Evolutionary conservation across 1,140 invertebrate species (phyloP), one percentile per base, ranked within the genome.

Genomic region (Vollenhovia emeryi): DNA sequence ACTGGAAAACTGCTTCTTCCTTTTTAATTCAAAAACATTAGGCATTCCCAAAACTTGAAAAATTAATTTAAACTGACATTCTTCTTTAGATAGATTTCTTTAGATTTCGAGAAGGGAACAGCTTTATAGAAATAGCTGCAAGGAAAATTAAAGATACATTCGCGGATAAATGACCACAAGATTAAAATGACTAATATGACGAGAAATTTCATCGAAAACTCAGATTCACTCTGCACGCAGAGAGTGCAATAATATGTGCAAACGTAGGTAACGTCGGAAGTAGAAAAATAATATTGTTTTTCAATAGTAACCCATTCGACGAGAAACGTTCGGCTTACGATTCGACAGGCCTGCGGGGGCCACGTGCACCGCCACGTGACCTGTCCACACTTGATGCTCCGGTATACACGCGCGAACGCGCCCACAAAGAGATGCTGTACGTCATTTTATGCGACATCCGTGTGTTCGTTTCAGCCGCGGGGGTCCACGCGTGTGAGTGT

Each of bases 231-330:
- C 1, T 21, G 3, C 36, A 43, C n/a, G n/a, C 33, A 5, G 8
- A 60, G 6, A 43, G 30, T 27, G 7, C 3, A 13, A 59, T 30
- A 43, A 43, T 9, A 30, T 15, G 8, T 15, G 15, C 33, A 57
- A 69, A 30, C 0, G 7, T 64, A 5, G 24, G 48, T 45, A 48
- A 76, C 43, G 8, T 50, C 21, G 59, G 71, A 90, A 86, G 89
- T 91, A 84, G 86, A 92, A 91, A 88, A 91, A 93, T 88, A 93
- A 93, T 90, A 93, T 90, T 90, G 83, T 91, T 90, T 86, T 84
- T 89, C 71, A 11, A 36, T 48, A 5, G 86, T 89, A 57, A 91
- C 87, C 91, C 89, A 90, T 93, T 92, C 52, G 59, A 45, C 55
- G 36, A 66, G 68, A 91, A 75, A 78, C 73, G 40, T 40, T 88